These are phyloP conservation scores for Seriola quinqueradiata DNA, from an alignment of 2,113 vertebrate genomes.

Conservation along the genomic window DNA sequence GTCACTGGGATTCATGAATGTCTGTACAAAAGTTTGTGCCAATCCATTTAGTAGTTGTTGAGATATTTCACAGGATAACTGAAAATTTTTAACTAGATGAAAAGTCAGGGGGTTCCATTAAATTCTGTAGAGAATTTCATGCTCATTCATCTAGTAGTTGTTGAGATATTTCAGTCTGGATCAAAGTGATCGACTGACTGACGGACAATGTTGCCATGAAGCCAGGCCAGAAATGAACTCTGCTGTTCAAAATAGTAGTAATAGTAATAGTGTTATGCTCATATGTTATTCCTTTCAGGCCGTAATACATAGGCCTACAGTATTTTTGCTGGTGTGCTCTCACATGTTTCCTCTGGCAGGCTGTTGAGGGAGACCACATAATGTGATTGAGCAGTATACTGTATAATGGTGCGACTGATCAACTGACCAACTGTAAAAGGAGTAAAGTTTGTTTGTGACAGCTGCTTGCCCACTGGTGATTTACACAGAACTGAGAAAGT, in stretches of 20 bases:
- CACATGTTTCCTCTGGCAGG: constrained; percentile 19
- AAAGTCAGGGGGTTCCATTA: too few species aligned
- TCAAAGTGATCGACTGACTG: neutral
- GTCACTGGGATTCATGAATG: neutral
- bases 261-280: too few species aligned
- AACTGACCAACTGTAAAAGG: constrained; percentile 36
- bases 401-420: constrained; percentile 35
- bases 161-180: neutral
- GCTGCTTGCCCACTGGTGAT: constrained; percentile 27
- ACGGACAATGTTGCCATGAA: neutral
- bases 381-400: constrained; percentile 15
- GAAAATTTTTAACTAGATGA: too few species aligned
- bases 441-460: constrained; percentile 42
- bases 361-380: constrained; percentile 50
- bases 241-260: neutral
- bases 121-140: neutral
- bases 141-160: neutral
- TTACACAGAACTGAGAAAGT: constrained; percentile 35
- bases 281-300: neutral
- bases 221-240: neutral
- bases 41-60: neutral
- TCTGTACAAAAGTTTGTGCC: neutral
- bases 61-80: neutral
- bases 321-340: constrained; percentile 8
- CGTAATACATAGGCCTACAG: neutral